Conservation (phyloP, 2,888 invertebrate species). For the Drosophila merina region DNA sequence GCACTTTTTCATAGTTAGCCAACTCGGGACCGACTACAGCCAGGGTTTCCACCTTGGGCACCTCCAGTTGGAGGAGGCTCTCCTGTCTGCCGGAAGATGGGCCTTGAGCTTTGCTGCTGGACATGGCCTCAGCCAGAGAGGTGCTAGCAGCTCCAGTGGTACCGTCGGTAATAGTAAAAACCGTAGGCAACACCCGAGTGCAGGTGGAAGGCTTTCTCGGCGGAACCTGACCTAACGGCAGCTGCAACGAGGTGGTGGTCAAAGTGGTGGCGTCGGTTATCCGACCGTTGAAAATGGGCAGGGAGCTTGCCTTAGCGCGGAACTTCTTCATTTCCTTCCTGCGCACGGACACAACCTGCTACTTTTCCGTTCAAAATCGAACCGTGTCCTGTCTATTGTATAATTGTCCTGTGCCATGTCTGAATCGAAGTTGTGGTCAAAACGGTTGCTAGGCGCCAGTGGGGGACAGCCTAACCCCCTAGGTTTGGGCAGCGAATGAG, state of each 20-base stretch:
- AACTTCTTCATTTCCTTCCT: constrained; percentile 76
- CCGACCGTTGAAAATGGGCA: constrained; percentile 82
- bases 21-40: constrained; percentile 75
- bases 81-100: constrained; percentile 14
- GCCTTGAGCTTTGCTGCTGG: constrained; percentile 41
- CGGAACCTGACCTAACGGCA: constrained; percentile 46
- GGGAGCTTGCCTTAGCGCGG: constrained; percentile 80
- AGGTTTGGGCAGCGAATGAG: not conserved
- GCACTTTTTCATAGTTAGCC: constrained; percentile 82
- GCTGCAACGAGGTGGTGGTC: constrained; percentile 70
- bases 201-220: constrained; percentile 42
- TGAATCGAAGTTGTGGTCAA: constrained; percentile 61
- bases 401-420: constrained; percentile 30
- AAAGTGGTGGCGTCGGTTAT: constrained; percentile 79
- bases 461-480: not conserved
- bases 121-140: constrained; percentile 63
- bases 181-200: constrained; percentile 55
- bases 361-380: constrained; percentile 13
- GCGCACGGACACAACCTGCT: constrained; percentile 5
- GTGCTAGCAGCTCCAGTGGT: constrained; percentile 51
- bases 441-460: constrained; percentile 62
- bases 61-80: constrained; percentile 48
- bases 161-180: constrained; percentile 75
- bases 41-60: constrained; percentile 41
- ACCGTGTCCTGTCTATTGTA: constrained; percentile 24